phyloP scores from a whole-genome alignment of 2,888 invertebrate species.

The Lasioglossum lativentre region DNA sequence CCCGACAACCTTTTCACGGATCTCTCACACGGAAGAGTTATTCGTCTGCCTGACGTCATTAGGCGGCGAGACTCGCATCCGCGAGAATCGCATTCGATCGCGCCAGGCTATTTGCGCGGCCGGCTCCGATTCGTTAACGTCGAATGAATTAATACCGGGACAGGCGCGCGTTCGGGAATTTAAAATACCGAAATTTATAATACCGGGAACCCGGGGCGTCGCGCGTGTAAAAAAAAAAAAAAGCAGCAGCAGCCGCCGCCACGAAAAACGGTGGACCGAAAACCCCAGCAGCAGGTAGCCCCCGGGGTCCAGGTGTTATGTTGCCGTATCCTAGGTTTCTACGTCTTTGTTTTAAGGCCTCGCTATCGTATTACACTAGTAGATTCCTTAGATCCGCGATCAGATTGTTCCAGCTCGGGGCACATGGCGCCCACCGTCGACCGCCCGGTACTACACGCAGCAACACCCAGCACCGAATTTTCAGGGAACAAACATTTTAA shows the following conservation, averaged over 20 bases:
- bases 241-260: too few relatives aligned
- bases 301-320: slow-evolving; percentile 60
- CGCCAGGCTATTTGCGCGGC: slow-evolving; percentile 2
- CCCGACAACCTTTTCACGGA: neutral
- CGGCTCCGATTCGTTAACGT: slow-evolving; percentile 23
- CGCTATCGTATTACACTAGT: slow-evolving; percentile 63
- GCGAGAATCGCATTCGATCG: neutral
- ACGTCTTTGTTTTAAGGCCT: slow-evolving; percentile 63
- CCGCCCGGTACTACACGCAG: neutral
- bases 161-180: neutral
- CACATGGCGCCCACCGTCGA: slow-evolving; percentile 52
- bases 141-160: slow-evolving; percentile 29
- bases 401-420: slow-evolving; percentile 54
- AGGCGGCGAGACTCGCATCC: slow-evolving; percentile 20
- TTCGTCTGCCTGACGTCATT: slow-evolving; percentile 35
- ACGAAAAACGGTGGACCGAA: slow-evolving; percentile 36
- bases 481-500: slow-evolving; percentile 35
- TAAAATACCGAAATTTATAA: neutral
- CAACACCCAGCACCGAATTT: slow-evolving; percentile 45
- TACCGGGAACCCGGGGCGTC: neutral
- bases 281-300: slow-evolving; percentile 58
- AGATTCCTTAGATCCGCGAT: slow-evolving; percentile 60
- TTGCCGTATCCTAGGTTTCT: slow-evolving; percentile 63
- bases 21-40: slow-evolving; percentile 35
- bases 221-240: slow-evolving; percentile 29